Conservation (phyloP, 64 coral and sea anemone species). For the Montipora capricornis region DNA sequence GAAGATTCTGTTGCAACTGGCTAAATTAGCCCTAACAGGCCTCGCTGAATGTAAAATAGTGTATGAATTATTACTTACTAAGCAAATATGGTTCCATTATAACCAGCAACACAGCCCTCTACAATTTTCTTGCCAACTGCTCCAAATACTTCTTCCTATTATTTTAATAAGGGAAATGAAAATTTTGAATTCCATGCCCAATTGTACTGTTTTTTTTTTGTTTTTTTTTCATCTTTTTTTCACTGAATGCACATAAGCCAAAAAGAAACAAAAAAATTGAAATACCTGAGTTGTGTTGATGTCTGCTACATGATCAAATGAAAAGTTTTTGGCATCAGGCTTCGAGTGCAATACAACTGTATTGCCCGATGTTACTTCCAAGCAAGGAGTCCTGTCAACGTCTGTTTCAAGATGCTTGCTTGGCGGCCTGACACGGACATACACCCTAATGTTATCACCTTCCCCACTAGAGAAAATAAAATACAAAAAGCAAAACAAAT, state of each 20-base stretch:
- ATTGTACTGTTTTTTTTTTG: too few relatives aligned
- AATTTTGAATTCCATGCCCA: background rate
- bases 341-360: constrained; percentile 81
- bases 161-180: background rate
- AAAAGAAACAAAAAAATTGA: background rate
- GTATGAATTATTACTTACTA: constrained; percentile 74
- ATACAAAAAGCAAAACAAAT: background rate
- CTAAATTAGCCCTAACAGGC: too few relatives aligned
- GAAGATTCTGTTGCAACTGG: too few relatives aligned
- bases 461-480: constrained; percentile 65
- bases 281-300: constrained; percentile 94
- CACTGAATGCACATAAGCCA: background rate
- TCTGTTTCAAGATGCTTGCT: constrained; percentile 87
- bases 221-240: too few relatives aligned
- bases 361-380: constrained; percentile 95
- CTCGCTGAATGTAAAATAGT: too few relatives aligned
- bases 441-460: constrained; percentile 97
- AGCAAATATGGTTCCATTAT: constrained; percentile 99
- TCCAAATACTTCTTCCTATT: constrained; percentile 98
- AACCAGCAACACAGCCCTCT: constrained; percentile 95
- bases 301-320: constrained; percentile 99
- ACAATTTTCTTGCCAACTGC: constrained; percentile 97
- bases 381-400: constrained; percentile 88
- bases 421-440: constrained; percentile 97
- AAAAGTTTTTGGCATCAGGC: constrained; percentile 93